Conservation (phyloP, 1,140 invertebrate species). For the Tetramorium parvispinum region DNA sequence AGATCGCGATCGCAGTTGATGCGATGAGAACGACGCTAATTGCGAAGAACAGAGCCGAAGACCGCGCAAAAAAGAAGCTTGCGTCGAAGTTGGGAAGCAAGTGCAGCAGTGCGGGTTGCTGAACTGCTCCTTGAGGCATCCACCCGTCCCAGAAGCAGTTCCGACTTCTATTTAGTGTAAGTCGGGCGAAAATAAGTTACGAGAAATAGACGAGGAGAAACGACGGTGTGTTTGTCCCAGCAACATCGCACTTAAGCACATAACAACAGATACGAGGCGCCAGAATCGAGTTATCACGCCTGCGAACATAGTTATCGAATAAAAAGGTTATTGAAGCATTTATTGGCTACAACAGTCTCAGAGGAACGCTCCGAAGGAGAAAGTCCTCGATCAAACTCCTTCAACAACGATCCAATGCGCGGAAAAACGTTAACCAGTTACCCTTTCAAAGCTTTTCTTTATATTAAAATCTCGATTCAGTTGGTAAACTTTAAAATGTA, state of each 20-base stretch:
- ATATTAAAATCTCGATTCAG: constrained; percentile 12
- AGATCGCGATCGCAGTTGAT: constrained; percentile 19
- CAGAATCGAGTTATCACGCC: constrained; percentile 65
- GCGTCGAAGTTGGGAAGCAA: constrained; percentile 44
- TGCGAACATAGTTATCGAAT: constrained; percentile 64
- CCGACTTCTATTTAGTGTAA: constrained; percentile 56
- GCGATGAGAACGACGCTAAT: constrained; percentile 42
- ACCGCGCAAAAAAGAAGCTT: constrained; percentile 42
- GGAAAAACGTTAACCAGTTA: constrained; percentile 49
- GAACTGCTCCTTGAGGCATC: constrained; percentile 41
- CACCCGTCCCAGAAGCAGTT: constrained; percentile 47
- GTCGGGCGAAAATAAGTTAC: constrained; percentile 58
- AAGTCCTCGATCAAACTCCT: constrained; percentile 47
- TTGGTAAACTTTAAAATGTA: constrained; percentile 13
- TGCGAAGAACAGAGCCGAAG: constrained; percentile 16
- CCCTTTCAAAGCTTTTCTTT: constrained; percentile 26
- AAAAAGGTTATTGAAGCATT: constrained; percentile 62
- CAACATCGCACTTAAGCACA: constrained; percentile 11
- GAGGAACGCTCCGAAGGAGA: constrained; percentile 5
- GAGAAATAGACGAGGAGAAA: constrained; percentile 26
- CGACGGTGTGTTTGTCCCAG: constrained; percentile 30
- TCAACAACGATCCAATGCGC: neutral
- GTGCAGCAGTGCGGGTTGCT: constrained; percentile 24
- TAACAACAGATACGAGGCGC: constrained; percentile 57
- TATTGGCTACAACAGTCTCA: constrained; percentile 56